Evolutionary conservation across 2,113 vertebrate species (phyloP).

Genomic region (Trachemys scripta): DNA sequence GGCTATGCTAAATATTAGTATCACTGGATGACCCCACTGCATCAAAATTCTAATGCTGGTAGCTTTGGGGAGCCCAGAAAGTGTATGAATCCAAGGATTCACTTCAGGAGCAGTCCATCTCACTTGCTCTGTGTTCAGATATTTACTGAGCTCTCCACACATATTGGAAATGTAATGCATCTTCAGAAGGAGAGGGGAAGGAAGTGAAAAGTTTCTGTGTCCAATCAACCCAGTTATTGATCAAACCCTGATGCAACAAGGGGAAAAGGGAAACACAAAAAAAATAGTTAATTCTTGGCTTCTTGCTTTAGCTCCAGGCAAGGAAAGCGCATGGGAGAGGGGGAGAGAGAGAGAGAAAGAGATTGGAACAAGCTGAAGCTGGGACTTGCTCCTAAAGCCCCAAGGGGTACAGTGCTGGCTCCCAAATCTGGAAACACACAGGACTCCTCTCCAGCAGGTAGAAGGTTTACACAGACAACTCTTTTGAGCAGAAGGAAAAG

Average conservation of each 20-base stretch:
- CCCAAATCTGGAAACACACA: slow-evolving; percentile 50
- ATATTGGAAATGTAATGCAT: neutral
- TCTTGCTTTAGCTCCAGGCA: slow-evolving; percentile 47
- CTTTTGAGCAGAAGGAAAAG: neutral
- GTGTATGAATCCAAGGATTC: rapidly evolving
- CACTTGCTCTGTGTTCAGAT: neutral
- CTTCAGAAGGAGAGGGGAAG: neutral
- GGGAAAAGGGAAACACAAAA: slow-evolving; percentile 36
- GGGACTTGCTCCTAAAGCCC: slow-evolving; percentile 75
- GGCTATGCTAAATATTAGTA: rapidly evolving
- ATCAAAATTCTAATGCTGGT: rapidly evolving
- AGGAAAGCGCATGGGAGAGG: slow-evolving; percentile 49
- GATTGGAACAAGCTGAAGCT: slow-evolving; percentile 51
- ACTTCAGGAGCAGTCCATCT: neutral
- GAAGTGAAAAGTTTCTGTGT: neutral
- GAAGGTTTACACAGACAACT: slow-evolving; percentile 10
- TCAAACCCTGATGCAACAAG: slow-evolving; percentile 37
- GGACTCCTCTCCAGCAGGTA: slow-evolving; percentile 75
- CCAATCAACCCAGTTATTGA: slow-evolving; percentile 47
- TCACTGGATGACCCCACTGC: rapidly evolving
- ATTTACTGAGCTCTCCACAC: neutral
- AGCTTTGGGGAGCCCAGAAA: rapidly evolving
- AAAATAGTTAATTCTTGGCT: slow-evolving; percentile 67
- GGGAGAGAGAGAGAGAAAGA: slow-evolving; percentile 4
- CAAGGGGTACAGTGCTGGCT: slow-evolving; percentile 61